Conservation (phyloP, 2,113 vertebrate genomes). For the Siniperca chuatsi region DNA sequence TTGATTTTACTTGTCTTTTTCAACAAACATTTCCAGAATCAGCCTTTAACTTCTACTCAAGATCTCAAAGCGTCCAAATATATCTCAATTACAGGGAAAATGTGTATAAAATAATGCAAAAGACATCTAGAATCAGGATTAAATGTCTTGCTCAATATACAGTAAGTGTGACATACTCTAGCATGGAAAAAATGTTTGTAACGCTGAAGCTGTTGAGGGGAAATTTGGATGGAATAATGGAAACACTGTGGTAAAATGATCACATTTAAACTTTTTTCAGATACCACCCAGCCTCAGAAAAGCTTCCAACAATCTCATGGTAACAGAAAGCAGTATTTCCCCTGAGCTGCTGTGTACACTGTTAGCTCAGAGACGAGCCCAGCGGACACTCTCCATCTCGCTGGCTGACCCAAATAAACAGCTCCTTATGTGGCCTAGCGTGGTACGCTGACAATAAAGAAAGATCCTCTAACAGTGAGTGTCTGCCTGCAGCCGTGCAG, state of each 20-base stretch:
- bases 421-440: slow-evolving; percentile 32
- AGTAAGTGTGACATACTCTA: neutral
- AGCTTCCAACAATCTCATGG: neutral
- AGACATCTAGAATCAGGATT: neutral
- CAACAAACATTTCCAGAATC: neutral
- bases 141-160: neutral
- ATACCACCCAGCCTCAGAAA: slow-evolving; percentile 7
- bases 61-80: neutral
- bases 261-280: neutral
- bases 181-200: neutral
- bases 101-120: neutral
- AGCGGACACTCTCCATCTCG: slow-evolving; percentile 24
- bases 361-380: slow-evolving; percentile 2
- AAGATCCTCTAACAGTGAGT: slow-evolving; percentile 4
- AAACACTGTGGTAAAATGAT: slow-evolving; percentile 24
- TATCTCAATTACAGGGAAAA: neutral
- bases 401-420: slow-evolving; percentile 69
- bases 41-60: neutral
- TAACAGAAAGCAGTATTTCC: neutral
- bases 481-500: slow-evolving; percentile 36
- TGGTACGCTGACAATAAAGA: slow-evolving; percentile 34
- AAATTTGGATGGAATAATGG: slow-evolving; percentile 9
- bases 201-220: neutral
- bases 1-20: neutral
- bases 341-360: neutral